These are phyloP conservation scores for Oophaga sylvatica DNA, from an alignment of 2,797 vertebrate genomes.

Conservation along the genomic window DNA sequence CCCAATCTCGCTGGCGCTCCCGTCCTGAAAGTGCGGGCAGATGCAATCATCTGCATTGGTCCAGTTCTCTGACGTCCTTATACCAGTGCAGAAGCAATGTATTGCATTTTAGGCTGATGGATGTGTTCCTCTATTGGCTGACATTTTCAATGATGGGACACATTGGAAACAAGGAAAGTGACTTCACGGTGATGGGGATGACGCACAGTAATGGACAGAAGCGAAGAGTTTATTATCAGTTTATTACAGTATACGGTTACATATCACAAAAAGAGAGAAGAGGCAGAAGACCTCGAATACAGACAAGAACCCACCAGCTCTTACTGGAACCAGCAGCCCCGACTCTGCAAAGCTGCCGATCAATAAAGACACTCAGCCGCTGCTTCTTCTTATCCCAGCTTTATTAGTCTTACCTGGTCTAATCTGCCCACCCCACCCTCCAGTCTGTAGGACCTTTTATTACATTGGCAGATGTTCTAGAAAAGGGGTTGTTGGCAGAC, in stretches of 20 bases:
- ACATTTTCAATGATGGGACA: no score
- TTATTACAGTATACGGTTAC: conserved; percentile 10
- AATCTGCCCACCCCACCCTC: no score
- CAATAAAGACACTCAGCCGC: neutral
- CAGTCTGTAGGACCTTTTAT: neutral
- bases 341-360: neutral
- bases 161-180: no score
- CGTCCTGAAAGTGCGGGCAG: no score
- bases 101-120: no score
- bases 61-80: no score
- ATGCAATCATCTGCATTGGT: no score
- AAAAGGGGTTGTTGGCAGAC: neutral
- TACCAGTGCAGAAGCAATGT: no score
- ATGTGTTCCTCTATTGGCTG: no score
- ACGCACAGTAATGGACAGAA: neutral
- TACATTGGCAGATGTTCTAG: neutral
- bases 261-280: conserved; percentile 11
- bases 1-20: no score
- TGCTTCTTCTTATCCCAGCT: neutral
- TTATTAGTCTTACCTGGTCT: neutral
- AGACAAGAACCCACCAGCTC: neutral
- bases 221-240: neutral
- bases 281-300: neutral
- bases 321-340: neutral
- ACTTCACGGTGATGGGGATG: no score